Conservation (phyloP, 2,113 vertebrate species). For the Tragelaphus strepsiceros region DNA sequence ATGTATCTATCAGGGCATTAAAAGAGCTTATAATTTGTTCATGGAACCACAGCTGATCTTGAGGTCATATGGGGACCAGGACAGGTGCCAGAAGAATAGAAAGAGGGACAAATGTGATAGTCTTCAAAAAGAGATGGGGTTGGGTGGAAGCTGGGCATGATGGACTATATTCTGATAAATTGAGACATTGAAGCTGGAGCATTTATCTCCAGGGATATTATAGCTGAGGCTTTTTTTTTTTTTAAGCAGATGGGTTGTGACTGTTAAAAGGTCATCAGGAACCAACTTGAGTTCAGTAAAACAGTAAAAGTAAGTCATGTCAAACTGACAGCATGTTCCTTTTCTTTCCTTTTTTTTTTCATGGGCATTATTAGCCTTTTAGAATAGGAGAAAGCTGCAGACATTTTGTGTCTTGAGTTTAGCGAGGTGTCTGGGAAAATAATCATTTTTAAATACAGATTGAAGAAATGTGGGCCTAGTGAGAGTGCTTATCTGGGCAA, state of each 20-base stretch:
- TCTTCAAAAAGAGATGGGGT: background rate
- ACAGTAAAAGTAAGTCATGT: background rate
- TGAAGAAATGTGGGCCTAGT: background rate
- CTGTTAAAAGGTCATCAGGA: background rate
- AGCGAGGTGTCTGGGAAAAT: background rate
- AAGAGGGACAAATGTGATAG: background rate
- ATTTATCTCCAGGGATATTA: background rate
- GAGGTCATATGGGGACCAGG: background rate
- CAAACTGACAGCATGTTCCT: background rate
- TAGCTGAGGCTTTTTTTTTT: background rate
- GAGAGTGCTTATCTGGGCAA: background rate
- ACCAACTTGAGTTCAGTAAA: background rate
- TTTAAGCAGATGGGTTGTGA: conserved; percentile 8
- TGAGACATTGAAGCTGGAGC: background rate
- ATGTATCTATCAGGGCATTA: background rate
- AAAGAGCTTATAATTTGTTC: background rate
- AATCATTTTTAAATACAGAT: conserved; percentile 35
- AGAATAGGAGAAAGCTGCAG: background rate
- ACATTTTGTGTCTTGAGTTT: background rate
- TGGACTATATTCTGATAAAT: background rate
- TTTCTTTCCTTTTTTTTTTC: background rate
- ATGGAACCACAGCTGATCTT: background rate
- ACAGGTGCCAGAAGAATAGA: background rate
- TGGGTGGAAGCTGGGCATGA: background rate
- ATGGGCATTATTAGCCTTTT: background rate